Evolutionary conservation across 2,113 vertebrate species (phyloP).

Genomic region (Ochotona curzoniae): DNA sequence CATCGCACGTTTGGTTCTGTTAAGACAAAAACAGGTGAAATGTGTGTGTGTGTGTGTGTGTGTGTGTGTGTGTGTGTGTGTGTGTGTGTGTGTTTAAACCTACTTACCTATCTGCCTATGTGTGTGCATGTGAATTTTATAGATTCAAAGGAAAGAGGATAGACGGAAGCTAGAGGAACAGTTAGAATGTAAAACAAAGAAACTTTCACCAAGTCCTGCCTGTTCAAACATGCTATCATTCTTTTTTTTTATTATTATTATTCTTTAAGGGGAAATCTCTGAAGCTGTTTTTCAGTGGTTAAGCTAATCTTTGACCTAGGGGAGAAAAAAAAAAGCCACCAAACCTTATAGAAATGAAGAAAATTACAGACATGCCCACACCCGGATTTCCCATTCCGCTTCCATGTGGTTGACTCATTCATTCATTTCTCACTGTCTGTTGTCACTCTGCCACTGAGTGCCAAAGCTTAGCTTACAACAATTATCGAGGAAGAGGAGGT

Average conservation of each 20-base stretch:
- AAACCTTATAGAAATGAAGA: conserved; percentile 80
- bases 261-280: conserved; percentile 73
- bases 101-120: too few species aligned
- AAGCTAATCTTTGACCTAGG: conserved; percentile 81
- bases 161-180: background rate
- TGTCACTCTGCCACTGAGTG: background rate
- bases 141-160: background rate
- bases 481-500: background rate
- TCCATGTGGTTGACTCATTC: conserved; percentile 83
- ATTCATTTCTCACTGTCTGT: background rate
- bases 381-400: conserved; percentile 84
- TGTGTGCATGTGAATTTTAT: background rate
- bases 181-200: conserved; percentile 50
- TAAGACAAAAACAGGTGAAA: background rate
- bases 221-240: conserved; percentile 70
- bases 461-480: background rate
- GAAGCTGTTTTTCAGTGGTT: conserved; percentile 82
- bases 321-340: conserved; percentile 64
- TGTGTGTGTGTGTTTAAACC: background rate
- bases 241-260: background rate
- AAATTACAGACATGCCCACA: conserved; percentile 86
- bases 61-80: background rate
- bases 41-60: too few species aligned
- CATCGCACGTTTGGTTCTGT: background rate
- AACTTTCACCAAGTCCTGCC: conserved; percentile 60